Evolutionary conservation across 2,797 vertebrate species (phyloP).

Genomic region (Sebastes cheni): DNA sequence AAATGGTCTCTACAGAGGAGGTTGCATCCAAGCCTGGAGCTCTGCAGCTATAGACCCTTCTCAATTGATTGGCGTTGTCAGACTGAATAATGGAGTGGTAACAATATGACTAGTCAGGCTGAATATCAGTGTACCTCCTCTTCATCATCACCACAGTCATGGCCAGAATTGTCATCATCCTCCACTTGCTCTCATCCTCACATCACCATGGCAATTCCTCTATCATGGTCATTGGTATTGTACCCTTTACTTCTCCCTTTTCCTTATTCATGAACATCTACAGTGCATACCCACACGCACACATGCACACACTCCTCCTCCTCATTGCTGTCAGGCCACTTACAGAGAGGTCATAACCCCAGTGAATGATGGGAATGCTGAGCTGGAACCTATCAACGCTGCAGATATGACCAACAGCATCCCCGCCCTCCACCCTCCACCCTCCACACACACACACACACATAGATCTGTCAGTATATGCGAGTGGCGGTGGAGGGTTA

Average conservation of each 20-base stretch:
- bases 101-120: background rate
- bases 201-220: conserved; percentile 24
- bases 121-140: background rate
- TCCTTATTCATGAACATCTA: conserved; percentile 49
- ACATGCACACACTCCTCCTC: conserved; percentile 27
- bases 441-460: conserved; percentile 7
- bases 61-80: background rate
- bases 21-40: background rate
- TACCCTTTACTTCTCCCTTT: conserved; percentile 36
- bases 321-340: conserved; percentile 68
- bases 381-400: conserved; percentile 75
- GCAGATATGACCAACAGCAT: conserved; percentile 55
- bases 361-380: conserved; percentile 76
- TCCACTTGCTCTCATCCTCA: conserved; percentile 1
- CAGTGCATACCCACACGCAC: background rate
- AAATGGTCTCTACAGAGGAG: accelerated
- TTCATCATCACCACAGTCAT: conserved; percentile 9
- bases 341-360: conserved; percentile 80
- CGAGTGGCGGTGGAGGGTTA: conserved; percentile 16
- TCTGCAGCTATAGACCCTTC: background rate
- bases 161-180: conserved; percentile 4
- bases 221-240: conserved; percentile 19
- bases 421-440: background rate
- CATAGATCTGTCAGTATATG: conserved; percentile 36
- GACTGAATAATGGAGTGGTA: background rate